Conservation (phyloP, 2,797 vertebrate species). For the Artibeus jamaicensis region DNA sequence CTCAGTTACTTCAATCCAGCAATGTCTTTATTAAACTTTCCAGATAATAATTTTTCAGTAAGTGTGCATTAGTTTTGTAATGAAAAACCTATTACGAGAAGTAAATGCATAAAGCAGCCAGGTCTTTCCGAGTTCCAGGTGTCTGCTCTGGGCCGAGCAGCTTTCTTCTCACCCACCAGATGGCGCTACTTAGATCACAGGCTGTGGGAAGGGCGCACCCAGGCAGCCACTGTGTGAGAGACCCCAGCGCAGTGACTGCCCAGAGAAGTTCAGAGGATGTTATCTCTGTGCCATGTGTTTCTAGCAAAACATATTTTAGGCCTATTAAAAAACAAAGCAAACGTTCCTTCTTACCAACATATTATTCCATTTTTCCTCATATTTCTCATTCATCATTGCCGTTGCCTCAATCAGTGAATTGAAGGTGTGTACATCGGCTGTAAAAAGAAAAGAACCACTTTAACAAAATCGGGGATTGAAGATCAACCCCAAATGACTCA, state of each 20-base stretch:
- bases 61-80: background rate
- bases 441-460: constrained; percentile 60
- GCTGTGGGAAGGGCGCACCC: background rate
- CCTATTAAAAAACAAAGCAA: background rate
- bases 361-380: constrained; percentile 86
- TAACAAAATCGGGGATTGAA: background rate
- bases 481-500: constrained; percentile 65
- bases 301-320: background rate
- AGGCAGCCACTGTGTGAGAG: background rate
- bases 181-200: background rate
- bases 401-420: constrained; percentile 89
- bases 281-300: fast-evolving
- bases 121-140: background rate
- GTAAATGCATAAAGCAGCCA: background rate
- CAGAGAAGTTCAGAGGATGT: background rate
- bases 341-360: constrained; percentile 84
- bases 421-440: constrained; percentile 93
- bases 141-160: background rate
- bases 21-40: background rate
- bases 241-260: background rate
- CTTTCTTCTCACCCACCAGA: background rate
- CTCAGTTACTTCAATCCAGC: background rate
- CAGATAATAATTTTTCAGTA: background rate
- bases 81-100: background rate
- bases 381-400: constrained; percentile 77